Evolutionary conservation across 1,140 invertebrate genomes (phyloP).

Genomic region (Euborellia annulipes): DNA sequence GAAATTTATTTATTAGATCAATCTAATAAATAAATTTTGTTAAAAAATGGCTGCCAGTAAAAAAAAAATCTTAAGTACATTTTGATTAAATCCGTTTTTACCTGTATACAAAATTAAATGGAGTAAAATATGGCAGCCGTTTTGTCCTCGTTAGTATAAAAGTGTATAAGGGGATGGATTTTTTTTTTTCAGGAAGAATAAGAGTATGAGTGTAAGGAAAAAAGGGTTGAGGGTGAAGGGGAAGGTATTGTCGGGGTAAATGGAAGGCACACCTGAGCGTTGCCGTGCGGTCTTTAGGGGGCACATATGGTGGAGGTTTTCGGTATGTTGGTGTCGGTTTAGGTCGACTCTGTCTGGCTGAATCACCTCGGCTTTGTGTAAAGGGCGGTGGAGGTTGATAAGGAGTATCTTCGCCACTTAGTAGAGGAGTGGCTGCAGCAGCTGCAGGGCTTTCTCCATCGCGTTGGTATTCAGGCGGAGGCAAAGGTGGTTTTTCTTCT

Average conservation of each 20-base stretch:
- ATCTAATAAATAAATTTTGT: too few species aligned
- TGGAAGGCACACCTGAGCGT: neutral
- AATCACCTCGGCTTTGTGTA: slow-evolving; percentile 50
- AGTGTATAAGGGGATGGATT: too few species aligned
- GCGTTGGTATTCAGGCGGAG: slow-evolving; percentile 56
- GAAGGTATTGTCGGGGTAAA: neutral
- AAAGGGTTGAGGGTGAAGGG: neutral
- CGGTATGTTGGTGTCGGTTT: slow-evolving; percentile 74
- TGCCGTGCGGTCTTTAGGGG: slow-evolving; percentile 47
- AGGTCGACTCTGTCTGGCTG: slow-evolving; percentile 44
- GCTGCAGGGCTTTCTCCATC: slow-evolving; percentile 34
- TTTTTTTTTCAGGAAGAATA: too few species aligned
- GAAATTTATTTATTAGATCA: too few species aligned
- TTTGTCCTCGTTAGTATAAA: too few species aligned
- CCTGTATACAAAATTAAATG: too few species aligned
- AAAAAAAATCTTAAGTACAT: too few species aligned
- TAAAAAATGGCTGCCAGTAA: too few species aligned
- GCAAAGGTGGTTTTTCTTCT: slow-evolving; percentile 79
- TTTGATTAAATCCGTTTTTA: too few species aligned
- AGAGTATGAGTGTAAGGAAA: too few species aligned
- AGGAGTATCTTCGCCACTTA: slow-evolving; percentile 32
- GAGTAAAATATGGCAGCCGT: too few species aligned
- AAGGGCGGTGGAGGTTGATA: slow-evolving; percentile 69
- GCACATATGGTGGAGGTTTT: slow-evolving; percentile 81
- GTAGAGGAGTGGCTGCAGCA: slow-evolving; percentile 19